These are phyloP conservation scores for Onychostoma macrolepis DNA, from an alignment of 2,113 vertebrate genomes.

Conservation along the genomic window DNA sequence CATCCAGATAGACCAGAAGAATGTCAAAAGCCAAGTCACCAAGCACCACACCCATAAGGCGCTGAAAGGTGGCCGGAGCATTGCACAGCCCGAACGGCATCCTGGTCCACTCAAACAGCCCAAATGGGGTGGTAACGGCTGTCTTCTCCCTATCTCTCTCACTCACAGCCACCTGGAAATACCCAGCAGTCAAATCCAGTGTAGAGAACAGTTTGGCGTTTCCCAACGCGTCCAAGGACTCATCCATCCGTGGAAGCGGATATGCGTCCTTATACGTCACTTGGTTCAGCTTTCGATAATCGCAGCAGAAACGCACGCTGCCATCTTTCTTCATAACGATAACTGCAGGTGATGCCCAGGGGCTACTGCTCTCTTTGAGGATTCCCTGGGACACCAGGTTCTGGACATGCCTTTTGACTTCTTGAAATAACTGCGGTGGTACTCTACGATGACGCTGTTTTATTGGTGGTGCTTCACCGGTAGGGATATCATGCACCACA, in stretches of 20 bases:
- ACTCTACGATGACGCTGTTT: slow-evolving; percentile 34
- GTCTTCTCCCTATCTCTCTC: not conserved
- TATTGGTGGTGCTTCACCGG: slow-evolving; percentile 21
- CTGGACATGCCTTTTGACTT: slow-evolving; percentile 38
- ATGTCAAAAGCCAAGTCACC: slow-evolving; percentile 18
- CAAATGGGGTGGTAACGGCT: slow-evolving; percentile 20
- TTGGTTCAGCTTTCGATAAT: slow-evolving; percentile 38
- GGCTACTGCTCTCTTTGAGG: slow-evolving; percentile 33
- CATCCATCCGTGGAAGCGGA: slow-evolving; percentile 38
- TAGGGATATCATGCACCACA: slow-evolving; percentile 32
- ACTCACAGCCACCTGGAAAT: slow-evolving; percentile 36
- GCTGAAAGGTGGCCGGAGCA: not conserved
- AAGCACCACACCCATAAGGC: slow-evolving; percentile 33
- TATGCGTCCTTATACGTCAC: slow-evolving; percentile 37
- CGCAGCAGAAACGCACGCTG: slow-evolving; percentile 45
- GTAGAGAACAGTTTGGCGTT: slow-evolving; percentile 28
- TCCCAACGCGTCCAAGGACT: slow-evolving; percentile 34
- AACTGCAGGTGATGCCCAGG: slow-evolving; percentile 43
- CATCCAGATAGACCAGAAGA: slow-evolving; percentile 40
- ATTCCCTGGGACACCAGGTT: slow-evolving; percentile 20
- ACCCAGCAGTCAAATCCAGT: slow-evolving; percentile 19
- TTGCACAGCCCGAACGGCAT: slow-evolving; percentile 6
- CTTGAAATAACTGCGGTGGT: slow-evolving; percentile 42
- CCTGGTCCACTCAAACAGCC: slow-evolving; percentile 20
- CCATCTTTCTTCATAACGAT: slow-evolving; percentile 42